Percentiles rank a stretch among this genome's conserved stretches.
These are phyloP conservation scores for Benthosema pterotum DNA, from an alignment of 2,797 vertebrate species.

Conservation along the genomic window DNA sequence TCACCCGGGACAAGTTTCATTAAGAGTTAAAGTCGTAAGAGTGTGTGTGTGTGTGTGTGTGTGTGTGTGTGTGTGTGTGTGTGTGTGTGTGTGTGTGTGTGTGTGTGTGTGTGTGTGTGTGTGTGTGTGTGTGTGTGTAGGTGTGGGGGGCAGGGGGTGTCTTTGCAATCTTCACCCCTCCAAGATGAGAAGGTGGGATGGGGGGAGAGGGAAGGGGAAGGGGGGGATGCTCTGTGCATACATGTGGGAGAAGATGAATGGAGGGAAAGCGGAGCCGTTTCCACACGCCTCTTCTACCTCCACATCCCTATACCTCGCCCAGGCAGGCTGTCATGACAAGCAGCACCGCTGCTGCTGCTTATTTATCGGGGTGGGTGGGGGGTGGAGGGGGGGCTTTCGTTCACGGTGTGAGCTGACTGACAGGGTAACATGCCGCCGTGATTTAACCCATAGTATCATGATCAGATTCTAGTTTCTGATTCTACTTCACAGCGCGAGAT, in stretches of 20 bases:
- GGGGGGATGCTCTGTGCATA: slow-evolving; percentile 36
- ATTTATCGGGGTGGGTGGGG: too few relatives aligned
- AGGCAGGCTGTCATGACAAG: slow-evolving; percentile 60
- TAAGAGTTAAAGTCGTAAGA: slow-evolving; percentile 62
- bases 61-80: slow-evolving; percentile 22
- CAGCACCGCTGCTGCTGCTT: slow-evolving; percentile 52
- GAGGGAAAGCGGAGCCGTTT: slow-evolving; percentile 39
- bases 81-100: slow-evolving; percentile 20
- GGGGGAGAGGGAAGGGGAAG: slow-evolving; percentile 1
- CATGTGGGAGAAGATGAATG: slow-evolving; percentile 54
- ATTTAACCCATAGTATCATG: slow-evolving; percentile 63
- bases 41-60: slow-evolving; percentile 24
- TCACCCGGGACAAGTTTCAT: slow-evolving; percentile 64
- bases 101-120: slow-evolving; percentile 13
- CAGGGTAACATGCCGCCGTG: slow-evolving; percentile 33
- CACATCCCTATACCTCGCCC: slow-evolving; percentile 43
- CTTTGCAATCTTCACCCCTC: slow-evolving; percentile 40
- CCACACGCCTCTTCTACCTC: slow-evolving; percentile 47
- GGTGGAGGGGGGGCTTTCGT: slow-evolving; percentile 63
- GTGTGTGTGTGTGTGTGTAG: slow-evolving; percentile 20
- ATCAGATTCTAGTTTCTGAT: too few relatives aligned
- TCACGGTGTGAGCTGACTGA: slow-evolving; percentile 58
- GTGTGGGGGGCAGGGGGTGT: neutral
- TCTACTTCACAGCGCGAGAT: too few relatives aligned
- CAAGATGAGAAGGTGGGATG: slow-evolving; percentile 48